Conservation (phyloP, 2,113 vertebrate genomes). For the Ascaphus truei region DNA sequence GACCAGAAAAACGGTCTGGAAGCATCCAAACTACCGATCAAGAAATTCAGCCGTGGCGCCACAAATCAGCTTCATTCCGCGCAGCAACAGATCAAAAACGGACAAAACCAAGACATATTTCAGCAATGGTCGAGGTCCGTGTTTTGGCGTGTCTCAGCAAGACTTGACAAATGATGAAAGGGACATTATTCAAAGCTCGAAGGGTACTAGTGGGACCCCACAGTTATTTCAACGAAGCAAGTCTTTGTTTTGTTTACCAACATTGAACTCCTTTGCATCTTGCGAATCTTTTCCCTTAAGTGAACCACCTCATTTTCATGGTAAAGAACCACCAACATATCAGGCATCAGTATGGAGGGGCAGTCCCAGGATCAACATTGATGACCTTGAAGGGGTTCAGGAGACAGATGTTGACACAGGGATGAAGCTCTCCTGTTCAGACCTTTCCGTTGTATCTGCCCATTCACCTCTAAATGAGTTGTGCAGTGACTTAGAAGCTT, state of each 20-base stretch:
- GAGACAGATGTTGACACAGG: conserved; percentile 94
- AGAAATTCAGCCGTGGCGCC: conserved; percentile 36
- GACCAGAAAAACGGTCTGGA: conserved; percentile 53
- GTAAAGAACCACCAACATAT: conserved; percentile 13
- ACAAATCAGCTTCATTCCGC: conserved; percentile 39
- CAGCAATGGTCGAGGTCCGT: background rate
- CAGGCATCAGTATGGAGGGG: conserved; percentile 52
- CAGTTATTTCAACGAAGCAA: conserved; percentile 67
- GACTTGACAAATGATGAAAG: conserved; percentile 45
- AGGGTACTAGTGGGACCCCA: conserved; percentile 42
- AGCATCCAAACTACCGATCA: conserved; percentile 40
- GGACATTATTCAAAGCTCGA: conserved; percentile 38
- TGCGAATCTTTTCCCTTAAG: conserved; percentile 53
- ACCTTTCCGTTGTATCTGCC: conserved; percentile 83
- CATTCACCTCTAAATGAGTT: conserved; percentile 67
- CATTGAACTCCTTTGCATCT: conserved; percentile 51
- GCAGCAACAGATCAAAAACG: conserved; percentile 30
- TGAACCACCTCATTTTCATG: conserved; percentile 41
- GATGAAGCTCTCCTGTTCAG: conserved; percentile 68
- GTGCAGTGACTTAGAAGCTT: conserved; percentile 41
- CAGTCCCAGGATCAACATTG: conserved; percentile 67
- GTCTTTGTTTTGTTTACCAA: conserved; percentile 83
- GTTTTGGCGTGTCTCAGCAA: conserved; percentile 50
- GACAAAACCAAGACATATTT: conserved; percentile 45
- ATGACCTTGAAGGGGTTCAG: conserved; percentile 74